Base-by-base conservation (phyloP, 2,113 vertebrate genomes). In the Xiphophorus couchianus region DNA sequence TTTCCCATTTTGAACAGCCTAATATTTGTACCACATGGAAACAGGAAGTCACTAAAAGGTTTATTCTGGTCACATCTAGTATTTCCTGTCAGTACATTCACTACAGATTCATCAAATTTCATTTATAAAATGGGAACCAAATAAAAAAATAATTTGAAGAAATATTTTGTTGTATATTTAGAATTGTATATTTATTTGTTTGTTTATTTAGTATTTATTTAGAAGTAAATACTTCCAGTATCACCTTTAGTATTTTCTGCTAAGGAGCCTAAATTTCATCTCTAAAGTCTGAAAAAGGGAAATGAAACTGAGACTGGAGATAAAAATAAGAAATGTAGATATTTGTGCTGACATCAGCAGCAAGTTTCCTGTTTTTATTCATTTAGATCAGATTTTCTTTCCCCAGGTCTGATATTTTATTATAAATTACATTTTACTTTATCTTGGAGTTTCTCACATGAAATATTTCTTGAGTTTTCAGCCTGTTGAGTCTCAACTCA, bases 401-500 rank as follows among this genome's bases (percentile, higher is more conserved):
- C 44, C 4, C 15, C 13, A 44, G 14, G 4, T 48, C 39, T 14
- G 12, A 42, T 42, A 15, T 48, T 48, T 48, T 17, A 17, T 19
- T 48, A 48, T 48, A 19, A 48, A 15, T 6, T 19, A 17, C 17
- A 17, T 19, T 48, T 48, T 6, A 48, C 35, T 37, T 48, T 6
- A 48, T 15, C 39, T 15, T 42, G 3, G 3, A 42, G 39, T 37
- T 37, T 37, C 35, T 37, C 35, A 37, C 35, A 37, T 37, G 35
- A 37, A 37, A 37, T 11, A 37, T 37, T 37, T 37, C 35, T 4
- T 54, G 51, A 25, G 7, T 8, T 58, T 58, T 10, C 51, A n/a
- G 25, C 51, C 51, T 58, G 51, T n/a, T 58, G 31, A 22, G 60
- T 42, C 0, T 15, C 6, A 62, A 90, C 92, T 89, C 79, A 93